phyloP scores from a whole-genome alignment of 2,113 vertebrate genomes.

The Megaleporinus macrocephalus region DNA sequence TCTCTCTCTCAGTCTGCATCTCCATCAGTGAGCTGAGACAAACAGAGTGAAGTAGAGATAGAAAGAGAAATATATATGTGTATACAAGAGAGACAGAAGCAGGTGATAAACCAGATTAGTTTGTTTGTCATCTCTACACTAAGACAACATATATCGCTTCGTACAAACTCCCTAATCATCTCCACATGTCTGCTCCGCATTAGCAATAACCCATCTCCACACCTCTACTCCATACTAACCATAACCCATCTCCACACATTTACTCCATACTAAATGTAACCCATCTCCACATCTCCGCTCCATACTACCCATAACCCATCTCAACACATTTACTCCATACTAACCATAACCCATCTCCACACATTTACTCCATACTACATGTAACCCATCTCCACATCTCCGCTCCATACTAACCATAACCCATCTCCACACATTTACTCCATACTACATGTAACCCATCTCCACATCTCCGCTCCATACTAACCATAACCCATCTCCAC shows the following conservation, averaged over 20 bases:
- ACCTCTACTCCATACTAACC: background rate
- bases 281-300: too few species aligned
- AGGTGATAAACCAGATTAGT: background rate
- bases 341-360: too few species aligned
- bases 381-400: too few species aligned
- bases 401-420: too few species aligned
- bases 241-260: background rate
- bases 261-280: background rate
- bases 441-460: too few species aligned
- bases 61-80: background rate
- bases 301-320: too few species aligned
- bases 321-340: too few species aligned
- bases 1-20: background rate
- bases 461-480: too few species aligned
- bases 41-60: background rate
- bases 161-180: background rate
- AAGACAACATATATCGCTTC: background rate
- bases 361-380: too few species aligned
- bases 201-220: background rate
- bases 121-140: too few species aligned
- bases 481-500: too few species aligned
- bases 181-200: background rate
- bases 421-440: too few species aligned
- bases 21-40: background rate
- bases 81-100: background rate